A percentile compares a stretch with the other conserved stretches of the same genome.
phyloP scores from a whole-genome alignment of 2,113 vertebrate species.

The Anseranas semipalmata region DNA sequence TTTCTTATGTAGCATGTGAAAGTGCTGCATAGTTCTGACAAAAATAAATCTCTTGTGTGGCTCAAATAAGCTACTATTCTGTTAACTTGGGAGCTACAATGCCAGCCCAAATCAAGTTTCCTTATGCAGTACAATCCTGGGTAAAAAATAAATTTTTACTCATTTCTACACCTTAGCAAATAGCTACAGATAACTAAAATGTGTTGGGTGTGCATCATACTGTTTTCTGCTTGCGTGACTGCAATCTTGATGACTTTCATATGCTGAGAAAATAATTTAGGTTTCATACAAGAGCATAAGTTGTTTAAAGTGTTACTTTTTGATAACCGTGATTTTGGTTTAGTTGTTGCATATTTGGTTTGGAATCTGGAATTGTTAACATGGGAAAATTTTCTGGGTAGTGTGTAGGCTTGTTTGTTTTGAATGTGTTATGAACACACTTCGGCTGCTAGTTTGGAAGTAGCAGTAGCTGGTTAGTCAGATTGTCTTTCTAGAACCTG shows the following conservation, averaged over 20 bases:
- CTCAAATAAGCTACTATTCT: neutral
- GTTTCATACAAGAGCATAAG: neutral
- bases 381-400: slow-evolving; percentile 40
- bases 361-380: slow-evolving; percentile 60
- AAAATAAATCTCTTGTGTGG: neutral
- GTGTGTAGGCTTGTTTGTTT: slow-evolving; percentile 69
- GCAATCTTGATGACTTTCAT: slow-evolving; percentile 19
- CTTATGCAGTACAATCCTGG: neutral
- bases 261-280: slow-evolving; percentile 13
- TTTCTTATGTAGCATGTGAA: neutral
- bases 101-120: neutral
- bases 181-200: neutral
- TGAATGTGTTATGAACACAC: slow-evolving; percentile 68
- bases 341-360: slow-evolving; percentile 55
- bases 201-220: neutral
- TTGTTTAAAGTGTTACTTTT: slow-evolving; percentile 31
- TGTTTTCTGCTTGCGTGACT: neutral
- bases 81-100: neutral
- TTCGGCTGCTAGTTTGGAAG: slow-evolving; percentile 55
- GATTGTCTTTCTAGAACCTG: slow-evolving; percentile 23
- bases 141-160: neutral
- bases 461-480: neutral
- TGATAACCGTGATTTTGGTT: slow-evolving; percentile 21
- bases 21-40: neutral
- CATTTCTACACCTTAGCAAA: neutral